Evolutionary conservation across 2,888 invertebrate genomes (phyloP).

Genomic region (Chesias legatella): DNA sequence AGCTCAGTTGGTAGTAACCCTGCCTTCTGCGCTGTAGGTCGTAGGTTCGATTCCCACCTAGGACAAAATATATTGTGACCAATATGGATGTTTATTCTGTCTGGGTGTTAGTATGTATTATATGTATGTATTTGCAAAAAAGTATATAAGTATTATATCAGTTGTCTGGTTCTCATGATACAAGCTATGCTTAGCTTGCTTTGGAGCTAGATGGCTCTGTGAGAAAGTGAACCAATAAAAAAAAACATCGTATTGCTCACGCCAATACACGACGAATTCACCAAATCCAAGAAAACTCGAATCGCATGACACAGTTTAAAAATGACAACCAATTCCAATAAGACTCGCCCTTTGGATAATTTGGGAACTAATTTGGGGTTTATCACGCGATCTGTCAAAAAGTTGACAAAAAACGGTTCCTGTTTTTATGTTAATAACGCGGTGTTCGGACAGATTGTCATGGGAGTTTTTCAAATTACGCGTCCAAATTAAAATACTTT

Average conservation of each 20-base stretch:
- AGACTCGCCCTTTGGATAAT: constrained; percentile 53
- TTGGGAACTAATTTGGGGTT: constrained; percentile 60
- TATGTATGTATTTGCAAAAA: too few species aligned
- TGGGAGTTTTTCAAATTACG: constrained; percentile 8
- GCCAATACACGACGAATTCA: constrained; percentile 3
- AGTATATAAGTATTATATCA: too few species aligned
- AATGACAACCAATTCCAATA: constrained; percentile 49
- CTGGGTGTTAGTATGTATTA: too few species aligned
- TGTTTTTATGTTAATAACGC: constrained; percentile 6
- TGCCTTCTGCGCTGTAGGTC: too few species aligned
- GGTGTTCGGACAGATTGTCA: constrained; percentile 6
- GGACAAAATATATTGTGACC: too few species aligned
- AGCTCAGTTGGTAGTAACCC: too few species aligned
- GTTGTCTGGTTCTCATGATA: too few species aligned
- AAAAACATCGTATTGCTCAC: not conserved
- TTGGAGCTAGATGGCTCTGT: too few species aligned
- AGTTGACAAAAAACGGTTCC: constrained; percentile 10
- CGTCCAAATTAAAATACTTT: constrained; percentile 1
- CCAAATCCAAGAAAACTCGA: constrained; percentile 27
- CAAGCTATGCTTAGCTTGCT: too few species aligned
- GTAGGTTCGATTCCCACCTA: too few species aligned
- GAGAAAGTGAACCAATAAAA: too few species aligned
- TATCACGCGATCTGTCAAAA: constrained; percentile 55
- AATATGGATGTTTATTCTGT: too few species aligned
- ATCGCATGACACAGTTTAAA: constrained; percentile 60